phyloP scores from a whole-genome alignment of 1,140 invertebrate genomes.

The Sipha flava region DNA sequence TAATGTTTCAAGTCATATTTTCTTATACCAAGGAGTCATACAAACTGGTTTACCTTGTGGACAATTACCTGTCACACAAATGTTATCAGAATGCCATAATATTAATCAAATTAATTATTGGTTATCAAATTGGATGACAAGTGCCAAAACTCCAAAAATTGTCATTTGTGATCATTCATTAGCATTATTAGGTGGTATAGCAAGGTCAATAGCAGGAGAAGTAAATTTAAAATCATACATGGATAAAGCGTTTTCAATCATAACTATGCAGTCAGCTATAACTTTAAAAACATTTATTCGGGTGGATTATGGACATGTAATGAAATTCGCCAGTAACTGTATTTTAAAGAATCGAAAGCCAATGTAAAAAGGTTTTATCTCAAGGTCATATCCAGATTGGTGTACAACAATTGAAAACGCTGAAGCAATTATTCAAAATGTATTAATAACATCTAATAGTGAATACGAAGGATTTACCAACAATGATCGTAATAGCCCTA shows the following conservation, averaged over 20 bases:
- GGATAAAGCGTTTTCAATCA: neutral
- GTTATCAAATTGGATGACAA: neutral
- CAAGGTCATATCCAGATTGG: neutral
- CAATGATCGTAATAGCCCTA: neutral
- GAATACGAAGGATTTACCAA: neutral
- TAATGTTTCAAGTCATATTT: neutral
- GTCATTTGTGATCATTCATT: neutral
- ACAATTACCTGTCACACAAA: neutral
- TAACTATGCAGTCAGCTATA: neutral
- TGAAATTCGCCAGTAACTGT: neutral
- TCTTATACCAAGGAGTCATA: neutral
- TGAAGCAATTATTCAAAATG: too few relatives aligned
- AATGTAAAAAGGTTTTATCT: neutral
- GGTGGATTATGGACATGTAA: neutral
- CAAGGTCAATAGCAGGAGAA: neutral
- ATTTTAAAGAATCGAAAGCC: neutral
- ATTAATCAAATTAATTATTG: neutral
- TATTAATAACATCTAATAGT: neutral
- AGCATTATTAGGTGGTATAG: neutral
- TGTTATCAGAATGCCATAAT: neutral
- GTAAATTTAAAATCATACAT: neutral
- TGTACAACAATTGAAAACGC: neutral
- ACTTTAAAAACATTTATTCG: neutral
- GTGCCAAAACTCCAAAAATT: neutral
- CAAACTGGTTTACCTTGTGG: neutral